Conservation (phyloP, 2,113 vertebrate species). For the Caloenas nicobarica region DNA sequence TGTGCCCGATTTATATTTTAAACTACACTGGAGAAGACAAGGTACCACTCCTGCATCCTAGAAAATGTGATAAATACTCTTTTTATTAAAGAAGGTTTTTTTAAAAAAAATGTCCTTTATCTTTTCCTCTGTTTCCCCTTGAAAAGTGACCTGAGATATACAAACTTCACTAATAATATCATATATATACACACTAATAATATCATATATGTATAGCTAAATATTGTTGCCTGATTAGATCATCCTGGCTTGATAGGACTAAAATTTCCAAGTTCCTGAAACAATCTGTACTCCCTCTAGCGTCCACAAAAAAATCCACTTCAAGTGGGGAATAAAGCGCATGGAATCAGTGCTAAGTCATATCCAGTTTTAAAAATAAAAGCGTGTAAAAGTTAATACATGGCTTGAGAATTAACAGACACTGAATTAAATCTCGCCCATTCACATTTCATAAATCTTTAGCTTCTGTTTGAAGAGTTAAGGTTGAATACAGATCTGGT, state of each 20-base stretch:
- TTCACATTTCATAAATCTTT: background rate
- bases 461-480: no score
- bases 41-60: background rate
- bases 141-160: background rate
- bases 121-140: background rate
- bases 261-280: background rate
- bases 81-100: background rate
- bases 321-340: background rate
- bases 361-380: background rate
- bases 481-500: fast-evolving
- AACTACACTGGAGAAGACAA: background rate
- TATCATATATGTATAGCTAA: no score
- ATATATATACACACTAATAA: background rate
- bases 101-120: background rate
- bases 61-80: background rate
- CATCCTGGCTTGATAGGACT: background rate
- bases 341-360: background rate
- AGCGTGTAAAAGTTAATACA: background rate
- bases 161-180: background rate
- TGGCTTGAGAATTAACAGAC: background rate
- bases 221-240: background rate
- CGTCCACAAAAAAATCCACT: slow-evolving; percentile 15
- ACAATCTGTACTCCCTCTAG: slow-evolving; percentile 63
- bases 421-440: background rate
- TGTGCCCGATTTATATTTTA: background rate